Evolutionary conservation across 2,797 vertebrate species (phyloP).

Genomic region (Micropoecilia bifurca): DNA sequence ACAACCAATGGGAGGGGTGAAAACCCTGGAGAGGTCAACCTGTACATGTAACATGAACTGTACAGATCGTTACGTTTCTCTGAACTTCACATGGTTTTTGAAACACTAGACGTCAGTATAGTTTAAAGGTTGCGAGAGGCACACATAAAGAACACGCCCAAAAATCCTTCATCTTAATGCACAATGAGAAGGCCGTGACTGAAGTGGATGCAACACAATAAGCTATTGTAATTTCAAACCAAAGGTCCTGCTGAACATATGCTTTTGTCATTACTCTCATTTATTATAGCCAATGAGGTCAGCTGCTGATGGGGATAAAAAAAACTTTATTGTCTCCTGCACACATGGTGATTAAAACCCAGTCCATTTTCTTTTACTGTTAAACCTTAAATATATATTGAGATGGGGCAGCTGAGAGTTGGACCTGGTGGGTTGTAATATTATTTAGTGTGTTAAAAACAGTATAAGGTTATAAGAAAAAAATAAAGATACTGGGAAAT

Average conservation of each 20-base stretch:
- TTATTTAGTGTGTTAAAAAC: not conserved
- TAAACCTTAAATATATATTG: not conserved
- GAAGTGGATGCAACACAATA: constrained; percentile 76
- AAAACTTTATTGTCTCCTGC: constrained; percentile 2
- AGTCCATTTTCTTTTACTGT: not conserved
- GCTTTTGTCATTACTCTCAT: constrained; percentile 78
- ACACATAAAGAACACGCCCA: constrained; percentile 29
- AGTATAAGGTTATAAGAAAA: not conserved
- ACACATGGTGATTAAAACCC: not conserved
- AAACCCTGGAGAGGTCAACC: constrained; percentile 24
- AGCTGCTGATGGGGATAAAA: constrained; percentile 40
- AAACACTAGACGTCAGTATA: constrained; percentile 54
- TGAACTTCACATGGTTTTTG: constrained; percentile 60
- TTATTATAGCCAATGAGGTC: constrained; percentile 72
- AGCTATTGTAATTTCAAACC: constrained; percentile 79
- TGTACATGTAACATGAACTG: constrained; percentile 61
- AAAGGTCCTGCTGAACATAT: constrained; percentile 71
- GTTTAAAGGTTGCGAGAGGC: constrained; percentile 51
- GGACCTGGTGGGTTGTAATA: not conserved
- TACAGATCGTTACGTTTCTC: constrained; percentile 54
- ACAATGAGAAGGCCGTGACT: constrained; percentile 57
- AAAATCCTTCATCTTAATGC: constrained; percentile 35
- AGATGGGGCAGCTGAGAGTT: not conserved
- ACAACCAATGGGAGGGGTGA: not conserved
- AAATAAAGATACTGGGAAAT: not conserved